These are phyloP conservation scores for Heliconius hortense DNA, from an alignment of 2,888 invertebrate genomes.

Conservation along the genomic window DNA sequence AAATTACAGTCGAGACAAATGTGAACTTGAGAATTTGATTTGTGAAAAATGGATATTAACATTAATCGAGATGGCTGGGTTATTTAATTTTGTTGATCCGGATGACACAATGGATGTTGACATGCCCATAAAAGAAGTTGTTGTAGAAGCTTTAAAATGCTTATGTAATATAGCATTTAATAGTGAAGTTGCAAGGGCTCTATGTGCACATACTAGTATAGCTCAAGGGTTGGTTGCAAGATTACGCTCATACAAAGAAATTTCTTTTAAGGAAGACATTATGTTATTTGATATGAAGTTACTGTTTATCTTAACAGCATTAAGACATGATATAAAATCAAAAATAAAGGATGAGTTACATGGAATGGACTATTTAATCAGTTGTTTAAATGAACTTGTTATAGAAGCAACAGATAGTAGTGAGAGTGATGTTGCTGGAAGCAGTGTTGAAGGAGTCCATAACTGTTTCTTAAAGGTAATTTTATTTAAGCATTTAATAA, in stretches of 20 bases:
- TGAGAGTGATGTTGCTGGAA: conserved; percentile 52
- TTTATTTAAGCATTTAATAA: conserved; percentile 29
- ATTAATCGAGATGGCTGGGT: conserved; percentile 86
- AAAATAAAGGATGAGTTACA: conserved; percentile 86
- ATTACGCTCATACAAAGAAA: conserved; percentile 85
- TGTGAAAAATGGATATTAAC: conserved; percentile 85
- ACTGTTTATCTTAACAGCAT: conserved; percentile 93
- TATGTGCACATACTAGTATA: conserved; percentile 82
- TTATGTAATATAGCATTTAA: conserved; percentile 94
- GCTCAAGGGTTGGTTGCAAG: conserved; percentile 88
- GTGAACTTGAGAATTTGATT: conserved; percentile 85
- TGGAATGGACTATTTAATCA: conserved; percentile 86
- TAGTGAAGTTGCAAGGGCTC: conserved; percentile 67
- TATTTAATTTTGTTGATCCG: conserved; percentile 72
- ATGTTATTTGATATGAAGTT: conserved; percentile 94
- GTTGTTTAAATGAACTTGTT: conserved; percentile 85
- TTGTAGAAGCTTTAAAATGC: conserved; percentile 92
- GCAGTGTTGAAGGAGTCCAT: conserved; percentile 47
- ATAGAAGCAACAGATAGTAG: conserved; percentile 59
- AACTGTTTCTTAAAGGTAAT: conserved; percentile 58
- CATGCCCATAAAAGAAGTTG: conserved; percentile 77
- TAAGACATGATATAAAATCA: conserved; percentile 86
- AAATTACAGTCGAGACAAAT: conserved; percentile 87
- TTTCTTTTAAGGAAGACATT: conserved; percentile 85
- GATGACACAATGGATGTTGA: conserved; percentile 62